Percentiles rank a stretch among this genome's conserved stretches.
These are phyloP conservation scores for Vesta saturnalis DNA, from an alignment of 2,888 invertebrate species.

Conservation along the genomic window DNA sequence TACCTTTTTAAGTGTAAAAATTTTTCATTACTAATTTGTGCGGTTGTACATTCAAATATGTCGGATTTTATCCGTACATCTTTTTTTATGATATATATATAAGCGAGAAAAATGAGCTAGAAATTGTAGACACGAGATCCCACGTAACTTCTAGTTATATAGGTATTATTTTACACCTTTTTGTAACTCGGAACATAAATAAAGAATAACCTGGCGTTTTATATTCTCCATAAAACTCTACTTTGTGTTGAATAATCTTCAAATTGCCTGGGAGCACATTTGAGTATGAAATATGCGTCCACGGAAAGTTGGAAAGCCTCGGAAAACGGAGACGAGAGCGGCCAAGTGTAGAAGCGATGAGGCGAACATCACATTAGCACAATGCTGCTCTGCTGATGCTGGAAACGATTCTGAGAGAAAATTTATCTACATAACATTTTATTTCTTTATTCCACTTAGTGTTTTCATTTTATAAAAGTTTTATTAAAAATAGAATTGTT, in stretches of 20 bases:
- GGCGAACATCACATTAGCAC: constrained; percentile 59
- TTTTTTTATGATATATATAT: constrained; percentile 13
- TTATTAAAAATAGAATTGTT: constrained; percentile 23
- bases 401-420: constrained; percentile 41
- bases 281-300: constrained; percentile 56
- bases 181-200: constrained; percentile 59
- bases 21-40: neutral
- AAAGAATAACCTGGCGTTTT: constrained; percentile 60
- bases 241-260: constrained; percentile 62
- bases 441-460: constrained; percentile 16
- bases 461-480: constrained; percentile 6
- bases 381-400: constrained; percentile 52
- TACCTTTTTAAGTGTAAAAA: no score
- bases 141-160: constrained; percentile 37
- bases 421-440: constrained; percentile 8
- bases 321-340: constrained; percentile 57
- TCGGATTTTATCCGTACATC: constrained; percentile 6
- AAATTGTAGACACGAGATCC: constrained; percentile 30
- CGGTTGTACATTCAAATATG: neutral
- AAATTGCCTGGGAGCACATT: constrained; percentile 61
- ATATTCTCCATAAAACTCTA: constrained; percentile 60
- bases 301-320: constrained; percentile 48
- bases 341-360: constrained; percentile 59
- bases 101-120: constrained; percentile 24
- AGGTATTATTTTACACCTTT: constrained; percentile 58